Percentiles rank a stretch among this genome's conserved stretches.
Evolutionary conservation across 2,113 vertebrate genomes (phyloP).

Genomic region (Acrocephalus kingi): DNA sequence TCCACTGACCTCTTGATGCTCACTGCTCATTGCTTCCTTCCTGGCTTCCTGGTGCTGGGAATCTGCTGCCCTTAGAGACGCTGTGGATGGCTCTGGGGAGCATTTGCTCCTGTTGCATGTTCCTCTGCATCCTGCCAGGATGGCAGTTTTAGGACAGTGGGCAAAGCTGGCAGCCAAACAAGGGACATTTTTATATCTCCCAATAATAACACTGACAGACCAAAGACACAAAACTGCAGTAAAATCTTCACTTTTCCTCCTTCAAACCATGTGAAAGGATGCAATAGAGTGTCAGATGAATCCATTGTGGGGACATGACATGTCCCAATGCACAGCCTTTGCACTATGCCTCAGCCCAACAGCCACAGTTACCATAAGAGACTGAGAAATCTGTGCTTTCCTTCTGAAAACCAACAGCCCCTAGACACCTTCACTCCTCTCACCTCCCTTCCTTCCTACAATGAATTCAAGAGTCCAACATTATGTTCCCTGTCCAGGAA

Average conservation of each 20-base stretch:
- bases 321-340: fast-evolving
- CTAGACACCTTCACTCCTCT: not conserved
- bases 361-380: not conserved
- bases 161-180: not conserved
- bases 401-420: not conserved
- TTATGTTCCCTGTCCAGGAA: not conserved
- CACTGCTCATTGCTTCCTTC: not conserved
- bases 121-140: not conserved
- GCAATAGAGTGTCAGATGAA: not conserved
- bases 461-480: not conserved
- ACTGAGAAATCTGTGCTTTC: not conserved
- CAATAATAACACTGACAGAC: not conserved
- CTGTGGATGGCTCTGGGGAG: not conserved
- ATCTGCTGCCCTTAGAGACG: not conserved
- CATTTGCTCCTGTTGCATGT: not conserved
- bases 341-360: not conserved
- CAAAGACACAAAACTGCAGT: not conserved
- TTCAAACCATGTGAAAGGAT: not conserved
- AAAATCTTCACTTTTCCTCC: not conserved
- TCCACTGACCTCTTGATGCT: not conserved
- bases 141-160: not conserved
- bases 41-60: not conserved
- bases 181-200: not conserved
- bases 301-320: not conserved
- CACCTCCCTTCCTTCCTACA: not conserved